Base-by-base conservation (phyloP, 1,140 invertebrate genomes). In the Drosophila seguyi region DNA sequence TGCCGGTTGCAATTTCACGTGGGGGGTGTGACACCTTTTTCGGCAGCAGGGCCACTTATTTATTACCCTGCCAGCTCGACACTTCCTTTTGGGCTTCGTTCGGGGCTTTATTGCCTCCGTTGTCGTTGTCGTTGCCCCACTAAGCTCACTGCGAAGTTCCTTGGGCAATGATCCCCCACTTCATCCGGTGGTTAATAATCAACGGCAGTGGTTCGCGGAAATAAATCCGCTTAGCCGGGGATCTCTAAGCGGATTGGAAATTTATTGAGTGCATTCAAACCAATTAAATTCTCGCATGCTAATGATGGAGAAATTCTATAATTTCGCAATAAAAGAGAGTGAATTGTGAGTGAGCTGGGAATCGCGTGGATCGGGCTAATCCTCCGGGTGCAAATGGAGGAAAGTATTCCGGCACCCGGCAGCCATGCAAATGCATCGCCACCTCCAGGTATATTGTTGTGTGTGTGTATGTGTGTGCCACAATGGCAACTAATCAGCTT, bases 401-500 rank as follows among this genome's bases (percentile, higher is more conserved):
- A 75, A 66, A 60, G 78, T 44, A 77, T 69, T 68, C 20, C 11
- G 61, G 27, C 11, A 42, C 10, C 22, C 22, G 53, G 14, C 16
- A 34, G 62, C 39, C 36, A 41, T 66, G 62, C 39, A 57, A 56
- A 47, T 68, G 55, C 74, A 52, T 38, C 44, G 20, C 11, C 45
- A 48, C 34, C 41, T 42, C 16, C 59, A 18, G 8, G 20, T 39
- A 6, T 13, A 27, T 16, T 10, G 3, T 14, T 47, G 52, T 53
- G 59, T 39, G 45, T 25, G 52, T 48, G 60, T 29, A 34, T 22
- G 18, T 53, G 53, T 44, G 52, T 31, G 53, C 44, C 59, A 73
- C 81, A 75, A 79, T 72, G 56, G 75, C 67, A 83, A 88, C 84
- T 88, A 87, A 87, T 87, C 85, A 87, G 83, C 76, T 79, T 88